Evolutionary conservation across 2,888 invertebrate genomes (phyloP).

Genomic region (Drosophila vallismaia): DNA sequence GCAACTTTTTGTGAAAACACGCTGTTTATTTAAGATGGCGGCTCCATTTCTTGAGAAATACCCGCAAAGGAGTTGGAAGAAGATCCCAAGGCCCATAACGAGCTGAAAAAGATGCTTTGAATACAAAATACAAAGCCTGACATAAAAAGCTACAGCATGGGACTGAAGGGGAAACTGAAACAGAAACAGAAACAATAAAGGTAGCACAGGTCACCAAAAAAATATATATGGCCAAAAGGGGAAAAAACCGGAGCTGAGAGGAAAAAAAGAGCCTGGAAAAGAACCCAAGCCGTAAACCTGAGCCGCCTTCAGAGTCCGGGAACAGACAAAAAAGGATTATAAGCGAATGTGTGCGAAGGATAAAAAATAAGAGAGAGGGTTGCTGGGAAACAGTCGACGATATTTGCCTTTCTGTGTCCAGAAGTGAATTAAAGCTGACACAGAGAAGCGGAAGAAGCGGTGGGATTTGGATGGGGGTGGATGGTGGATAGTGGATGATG

Average conservation of each 20-base stretch:
- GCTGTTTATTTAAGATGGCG: slow-evolving; percentile 22
- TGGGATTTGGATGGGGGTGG: slow-evolving; percentile 8
- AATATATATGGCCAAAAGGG: slow-evolving; percentile 20
- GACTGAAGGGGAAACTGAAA: slow-evolving; percentile 24
- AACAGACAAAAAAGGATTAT: slow-evolving; percentile 61
- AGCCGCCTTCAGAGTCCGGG: slow-evolving; percentile 40
- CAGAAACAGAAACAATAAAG: slow-evolving; percentile 57
- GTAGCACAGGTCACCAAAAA: slow-evolving; percentile 45
- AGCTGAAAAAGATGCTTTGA: slow-evolving; percentile 55
- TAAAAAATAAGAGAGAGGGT: slow-evolving; percentile 28
- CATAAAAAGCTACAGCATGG: slow-evolving; percentile 23
- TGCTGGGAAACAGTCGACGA: slow-evolving; percentile 19
- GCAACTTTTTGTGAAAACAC: slow-evolving; percentile 5
- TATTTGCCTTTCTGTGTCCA: slow-evolving; percentile 29
- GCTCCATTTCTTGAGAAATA: slow-evolving; percentile 9
- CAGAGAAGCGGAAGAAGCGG: slow-evolving; percentile 15
- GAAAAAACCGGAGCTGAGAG: slow-evolving; percentile 31
- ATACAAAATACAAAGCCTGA: slow-evolving; percentile 47
- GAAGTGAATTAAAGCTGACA: slow-evolving; percentile 59
- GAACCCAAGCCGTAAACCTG: slow-evolving; percentile 55
- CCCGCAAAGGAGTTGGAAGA: slow-evolving; percentile 26
- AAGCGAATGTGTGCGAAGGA: slow-evolving; percentile 43
- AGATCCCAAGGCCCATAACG: slow-evolving; percentile 52
- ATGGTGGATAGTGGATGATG: no score
- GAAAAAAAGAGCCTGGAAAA: slow-evolving; percentile 16